Percentiles rank a stretch among this genome's conserved stretches.
These are phyloP conservation scores for Rhodophaea formosa DNA, from an alignment of 2,888 invertebrate genomes.

Conservation along the genomic window DNA sequence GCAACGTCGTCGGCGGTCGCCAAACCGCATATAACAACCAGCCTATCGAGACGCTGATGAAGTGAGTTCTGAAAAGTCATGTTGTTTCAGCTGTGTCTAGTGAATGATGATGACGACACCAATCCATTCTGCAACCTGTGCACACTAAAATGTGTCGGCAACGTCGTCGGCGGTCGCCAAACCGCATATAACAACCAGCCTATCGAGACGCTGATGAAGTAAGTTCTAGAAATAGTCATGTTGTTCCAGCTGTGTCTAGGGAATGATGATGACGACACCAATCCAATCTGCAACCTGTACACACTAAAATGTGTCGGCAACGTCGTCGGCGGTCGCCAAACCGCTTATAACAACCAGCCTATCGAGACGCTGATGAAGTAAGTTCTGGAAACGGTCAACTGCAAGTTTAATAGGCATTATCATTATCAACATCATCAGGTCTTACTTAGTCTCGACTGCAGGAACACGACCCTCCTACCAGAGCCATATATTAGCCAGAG, in stretches of 20 bases:
- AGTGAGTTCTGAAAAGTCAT: too few species aligned
- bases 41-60: conserved; percentile 88
- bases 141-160: conserved; percentile 93
- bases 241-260: conserved; percentile 88
- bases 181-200: conserved; percentile 95
- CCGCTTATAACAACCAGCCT: conserved; percentile 94
- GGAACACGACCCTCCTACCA: too few species aligned
- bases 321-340: conserved; percentile 88
- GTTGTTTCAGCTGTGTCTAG: conserved; percentile 87
- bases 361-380: conserved; percentile 87
- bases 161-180: conserved; percentile 89
- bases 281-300: conserved; percentile 89
- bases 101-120: conserved; percentile 90
- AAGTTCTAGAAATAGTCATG: too few species aligned
- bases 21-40: conserved; percentile 93
- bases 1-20: conserved; percentile 92
- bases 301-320: conserved; percentile 95
- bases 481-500: too few species aligned
- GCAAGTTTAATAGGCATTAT: too few species aligned
- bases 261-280: conserved; percentile 90
- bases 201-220: conserved; percentile 87
- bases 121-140: conserved; percentile 91
- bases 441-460: too few species aligned
- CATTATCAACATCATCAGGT: too few species aligned
- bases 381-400: conserved; percentile 26